Percentiles rank a stretch among this genome's conserved stretches.
phyloP scores from a whole-genome alignment of 1,140 invertebrate genomes.

The Musca vetustissima region DNA sequence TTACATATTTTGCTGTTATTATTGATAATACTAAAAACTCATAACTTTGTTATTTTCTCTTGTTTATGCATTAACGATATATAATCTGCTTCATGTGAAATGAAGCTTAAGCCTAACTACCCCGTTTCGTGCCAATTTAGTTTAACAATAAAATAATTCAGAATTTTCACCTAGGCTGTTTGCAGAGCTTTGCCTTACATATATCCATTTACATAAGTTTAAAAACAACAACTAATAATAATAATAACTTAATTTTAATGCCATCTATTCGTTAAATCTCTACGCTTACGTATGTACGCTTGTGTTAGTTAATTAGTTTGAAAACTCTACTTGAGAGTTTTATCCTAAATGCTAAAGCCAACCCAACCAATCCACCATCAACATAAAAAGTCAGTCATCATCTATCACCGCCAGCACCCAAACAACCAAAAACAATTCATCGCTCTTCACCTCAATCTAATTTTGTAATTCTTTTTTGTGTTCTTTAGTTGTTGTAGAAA shows the following conservation, averaged over 20 bases:
- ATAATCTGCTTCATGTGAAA: background rate
- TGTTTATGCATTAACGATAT: slow-evolving; percentile 8
- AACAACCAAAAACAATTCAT: background rate
- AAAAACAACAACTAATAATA: too few species aligned
- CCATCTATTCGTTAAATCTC: slow-evolving; percentile 19
- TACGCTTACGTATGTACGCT: background rate
- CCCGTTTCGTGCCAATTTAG: slow-evolving; percentile 28
- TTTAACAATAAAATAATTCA: background rate
- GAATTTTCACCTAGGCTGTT: too few species aligned
- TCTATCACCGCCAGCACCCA: background rate
- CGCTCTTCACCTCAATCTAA: too few species aligned
- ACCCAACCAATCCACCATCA: too few species aligned
- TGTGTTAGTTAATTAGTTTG: background rate
- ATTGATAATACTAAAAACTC: background rate
- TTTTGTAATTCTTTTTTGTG: background rate
- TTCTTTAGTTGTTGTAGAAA: background rate
- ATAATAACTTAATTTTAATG: slow-evolving; percentile 25
- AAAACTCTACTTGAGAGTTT: too few species aligned
- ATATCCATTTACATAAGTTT: too few species aligned
- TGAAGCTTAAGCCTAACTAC: too few species aligned
- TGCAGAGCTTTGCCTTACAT: too few species aligned
- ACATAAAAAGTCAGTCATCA: too few species aligned
- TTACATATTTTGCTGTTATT: too few species aligned
- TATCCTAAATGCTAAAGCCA: too few species aligned
- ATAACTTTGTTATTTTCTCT: slow-evolving; percentile 14